Percentiles rank a stretch among this genome's conserved stretches.
Conservation (phyloP, 2,113 vertebrate species). For the Trematomus loennbergii region DNA sequence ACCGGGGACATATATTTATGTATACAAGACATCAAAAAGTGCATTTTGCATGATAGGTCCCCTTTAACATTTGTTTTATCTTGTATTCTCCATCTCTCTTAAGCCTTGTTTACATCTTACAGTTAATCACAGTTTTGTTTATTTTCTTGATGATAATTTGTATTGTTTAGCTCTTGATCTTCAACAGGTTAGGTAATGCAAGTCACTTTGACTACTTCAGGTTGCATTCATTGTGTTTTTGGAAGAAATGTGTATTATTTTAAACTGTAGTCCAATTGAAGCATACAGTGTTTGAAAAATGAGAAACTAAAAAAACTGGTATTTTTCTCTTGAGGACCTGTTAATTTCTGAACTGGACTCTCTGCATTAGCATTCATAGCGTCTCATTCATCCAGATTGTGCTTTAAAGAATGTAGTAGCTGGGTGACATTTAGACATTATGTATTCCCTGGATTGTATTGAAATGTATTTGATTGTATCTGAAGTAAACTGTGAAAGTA, state of each 20-base stretch:
- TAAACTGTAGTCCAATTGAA: neutral
- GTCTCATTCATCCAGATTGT: neutral
- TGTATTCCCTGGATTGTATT: neutral
- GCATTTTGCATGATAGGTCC: no score
- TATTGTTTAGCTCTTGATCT: no score
- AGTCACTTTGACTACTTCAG: neutral
- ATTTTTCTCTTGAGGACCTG: neutral
- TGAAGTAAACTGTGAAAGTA: neutral
- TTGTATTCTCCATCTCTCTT: no score
- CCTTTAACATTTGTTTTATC: no score
- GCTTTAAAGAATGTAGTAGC: slow-evolving; percentile 12
- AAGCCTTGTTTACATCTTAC: no score
- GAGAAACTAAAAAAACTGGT: neutral
- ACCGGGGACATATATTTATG: no score
- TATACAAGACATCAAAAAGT: no score
- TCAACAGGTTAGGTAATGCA: neutral
- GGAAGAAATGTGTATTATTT: no score
- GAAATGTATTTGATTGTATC: neutral
- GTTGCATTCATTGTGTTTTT: neutral
- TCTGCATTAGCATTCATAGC: neutral
- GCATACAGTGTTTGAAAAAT: neutral
- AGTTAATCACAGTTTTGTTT: no score
- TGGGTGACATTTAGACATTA: slow-evolving; percentile 21
- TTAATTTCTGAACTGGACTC: slow-evolving; percentile 9
- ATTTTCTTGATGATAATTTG: no score